A percentile compares a stretch with the other conserved stretches of the same genome.
phyloP scores from a whole-genome alignment of 1,140 invertebrate species.

The Metopolophium dirhodum region DNA sequence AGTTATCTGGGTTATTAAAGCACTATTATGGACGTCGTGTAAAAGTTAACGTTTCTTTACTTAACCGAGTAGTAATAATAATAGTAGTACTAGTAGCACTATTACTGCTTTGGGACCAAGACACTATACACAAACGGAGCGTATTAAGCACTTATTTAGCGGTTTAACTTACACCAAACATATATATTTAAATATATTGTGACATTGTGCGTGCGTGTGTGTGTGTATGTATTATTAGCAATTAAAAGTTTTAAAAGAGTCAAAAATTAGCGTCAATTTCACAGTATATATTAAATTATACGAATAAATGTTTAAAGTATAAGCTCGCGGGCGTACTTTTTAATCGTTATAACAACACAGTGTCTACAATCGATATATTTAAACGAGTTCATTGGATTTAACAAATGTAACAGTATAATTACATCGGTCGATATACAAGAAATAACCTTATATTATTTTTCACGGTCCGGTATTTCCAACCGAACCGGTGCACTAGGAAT shows the following conservation, averaged over 20 bases:
- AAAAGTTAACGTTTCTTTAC: not conserved
- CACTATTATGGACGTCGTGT: not conserved
- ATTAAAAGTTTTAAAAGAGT: conserved; percentile 14
- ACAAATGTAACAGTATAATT: too few relatives aligned
- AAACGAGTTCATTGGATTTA: too few relatives aligned
- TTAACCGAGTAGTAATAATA: not conserved
- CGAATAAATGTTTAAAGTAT: conserved; percentile 4
- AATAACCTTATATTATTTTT: not conserved
- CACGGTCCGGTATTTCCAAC: not conserved
- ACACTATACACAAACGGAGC: conserved; percentile 17
- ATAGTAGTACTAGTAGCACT: not conserved
- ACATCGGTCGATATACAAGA: not conserved
- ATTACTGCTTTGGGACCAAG: not conserved
- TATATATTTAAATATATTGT: not conserved
- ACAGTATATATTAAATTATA: not conserved
- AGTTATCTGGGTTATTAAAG: not conserved
- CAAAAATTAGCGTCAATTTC: conserved; percentile 32
- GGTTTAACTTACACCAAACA: not conserved
- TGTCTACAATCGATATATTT: not conserved
- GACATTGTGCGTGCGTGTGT: not conserved
- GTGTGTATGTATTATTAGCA: not conserved
- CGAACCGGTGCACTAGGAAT: not conserved
- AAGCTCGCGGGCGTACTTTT: not conserved
- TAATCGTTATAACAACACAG: not conserved
- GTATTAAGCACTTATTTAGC: conserved; percentile 33